These are phyloP conservation scores for Episyrphus balteatus DNA, from an alignment of 1,140 invertebrate species.

Conservation along the genomic window DNA sequence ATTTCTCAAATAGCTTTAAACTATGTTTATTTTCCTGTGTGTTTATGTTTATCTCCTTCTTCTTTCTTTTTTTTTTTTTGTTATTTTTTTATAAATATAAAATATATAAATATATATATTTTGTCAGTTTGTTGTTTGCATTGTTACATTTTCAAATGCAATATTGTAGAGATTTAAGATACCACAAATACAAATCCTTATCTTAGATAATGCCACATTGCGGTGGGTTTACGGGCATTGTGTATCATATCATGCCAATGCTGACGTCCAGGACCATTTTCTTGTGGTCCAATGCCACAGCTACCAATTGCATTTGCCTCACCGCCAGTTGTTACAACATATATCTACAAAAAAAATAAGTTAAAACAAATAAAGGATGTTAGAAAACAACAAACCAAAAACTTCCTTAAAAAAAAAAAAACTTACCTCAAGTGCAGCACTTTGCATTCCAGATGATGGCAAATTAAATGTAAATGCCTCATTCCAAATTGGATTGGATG, in stretches of 20 bases:
- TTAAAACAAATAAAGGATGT: too few species aligned
- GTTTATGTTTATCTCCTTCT: too few species aligned
- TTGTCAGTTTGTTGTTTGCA: too few species aligned
- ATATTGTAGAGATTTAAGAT: too few species aligned
- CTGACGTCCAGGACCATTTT: conserved; percentile 47
- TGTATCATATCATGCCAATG: conserved; percentile 75
- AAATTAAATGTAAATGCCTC: conserved; percentile 87
- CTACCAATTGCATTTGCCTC: conserved; percentile 51
- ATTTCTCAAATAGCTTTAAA: too few species aligned
- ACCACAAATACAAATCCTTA: conserved; percentile 29
- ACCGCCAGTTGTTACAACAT: conserved; percentile 38
- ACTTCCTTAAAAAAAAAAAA: background rate
- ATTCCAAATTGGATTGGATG: conserved; percentile 87
- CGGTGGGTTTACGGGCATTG: conserved; percentile 66
- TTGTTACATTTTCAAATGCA: too few species aligned
- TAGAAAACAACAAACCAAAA: background rate
- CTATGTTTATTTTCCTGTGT: too few species aligned
- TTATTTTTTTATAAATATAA: too few species aligned
- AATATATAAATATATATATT: too few species aligned
- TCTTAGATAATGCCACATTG: conserved; percentile 73
- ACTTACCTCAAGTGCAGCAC: conserved; percentile 63
- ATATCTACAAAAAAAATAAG: conserved; percentile 37
- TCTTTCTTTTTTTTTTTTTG: too few species aligned
- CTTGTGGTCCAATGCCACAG: conserved; percentile 55
- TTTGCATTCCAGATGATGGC: conserved; percentile 51